A percentile compares a stretch with the other conserved stretches of the same genome.
These are phyloP conservation scores for Rhynchotus rufescens DNA, from an alignment of 2,797 vertebrate species.

Conservation along the genomic window DNA sequence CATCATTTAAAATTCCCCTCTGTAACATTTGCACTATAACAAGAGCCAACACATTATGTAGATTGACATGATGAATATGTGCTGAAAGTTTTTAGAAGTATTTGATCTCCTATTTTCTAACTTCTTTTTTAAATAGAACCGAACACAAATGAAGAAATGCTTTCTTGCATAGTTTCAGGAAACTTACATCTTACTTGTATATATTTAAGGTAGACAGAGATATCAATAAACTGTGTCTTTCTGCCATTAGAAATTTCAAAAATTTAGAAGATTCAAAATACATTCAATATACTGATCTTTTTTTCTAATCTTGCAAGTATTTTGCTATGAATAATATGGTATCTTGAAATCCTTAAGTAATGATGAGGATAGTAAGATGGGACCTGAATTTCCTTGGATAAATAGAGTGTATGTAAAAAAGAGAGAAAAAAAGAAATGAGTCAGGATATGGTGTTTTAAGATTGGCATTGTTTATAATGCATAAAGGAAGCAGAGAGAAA, in stretches of 20 bases:
- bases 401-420: not conserved
- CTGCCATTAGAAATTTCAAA: slow-evolving; percentile 17
- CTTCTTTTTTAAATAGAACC: slow-evolving; percentile 55
- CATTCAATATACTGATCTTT: slow-evolving; percentile 24
- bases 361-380: not conserved
- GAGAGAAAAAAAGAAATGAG: not conserved
- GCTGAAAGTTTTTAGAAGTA: slow-evolving; percentile 62
- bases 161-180: not conserved
- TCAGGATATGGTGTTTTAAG: slow-evolving; percentile 11
- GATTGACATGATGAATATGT: slow-evolving; percentile 64
- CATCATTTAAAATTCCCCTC: slow-evolving; percentile 56
- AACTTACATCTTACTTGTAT: not conserved
- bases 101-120: slow-evolving; percentile 54
- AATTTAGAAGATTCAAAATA: slow-evolving; percentile 21
- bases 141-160: slow-evolving; percentile 53
- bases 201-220: slow-evolving; percentile 10
- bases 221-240: slow-evolving; percentile 9
- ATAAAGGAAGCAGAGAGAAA: slow-evolving; percentile 47
- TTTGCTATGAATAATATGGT: slow-evolving; percentile 32
- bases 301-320: not conserved
- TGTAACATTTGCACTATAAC: slow-evolving; percentile 69
- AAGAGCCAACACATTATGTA: slow-evolving; percentile 61
- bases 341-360: slow-evolving; percentile 23
- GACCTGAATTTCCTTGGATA: not conserved
- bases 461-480: slow-evolving; percentile 30